phyloP scores from a whole-genome alignment of 1,140 invertebrate species.

The Tetramorium alpestre region DNA sequence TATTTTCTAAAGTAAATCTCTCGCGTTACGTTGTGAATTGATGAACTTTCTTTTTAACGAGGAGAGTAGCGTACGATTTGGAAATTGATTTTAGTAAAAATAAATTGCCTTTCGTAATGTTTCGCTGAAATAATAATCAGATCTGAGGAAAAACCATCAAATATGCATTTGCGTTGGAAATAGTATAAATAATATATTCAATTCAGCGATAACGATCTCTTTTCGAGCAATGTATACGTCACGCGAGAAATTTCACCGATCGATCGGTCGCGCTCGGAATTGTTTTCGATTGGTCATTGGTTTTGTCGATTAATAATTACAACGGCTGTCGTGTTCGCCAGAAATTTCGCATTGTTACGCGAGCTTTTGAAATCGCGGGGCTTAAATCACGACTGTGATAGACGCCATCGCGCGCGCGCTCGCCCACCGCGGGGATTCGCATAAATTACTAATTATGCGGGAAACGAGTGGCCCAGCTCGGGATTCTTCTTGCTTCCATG shows the following conservation, averaged over 20 bases:
- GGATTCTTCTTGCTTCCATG: neutral
- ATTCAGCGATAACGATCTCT: constrained; percentile 3
- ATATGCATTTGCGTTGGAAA: neutral
- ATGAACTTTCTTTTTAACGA: neutral
- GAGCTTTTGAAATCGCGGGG: neutral
- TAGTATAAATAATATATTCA: neutral
- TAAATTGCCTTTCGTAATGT: neutral
- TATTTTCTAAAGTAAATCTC: neutral
- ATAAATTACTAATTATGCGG: constrained; percentile 45
- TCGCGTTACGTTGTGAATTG: neutral
- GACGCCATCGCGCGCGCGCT: neutral
- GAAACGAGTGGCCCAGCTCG: neutral
- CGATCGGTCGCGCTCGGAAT: neutral
- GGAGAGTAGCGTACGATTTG: neutral
- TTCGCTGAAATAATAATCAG: neutral
- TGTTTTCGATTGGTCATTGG: neutral
- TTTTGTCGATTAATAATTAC: constrained; percentile 21
- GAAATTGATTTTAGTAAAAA: neutral
- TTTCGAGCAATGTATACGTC: neutral
- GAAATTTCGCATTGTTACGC: constrained; percentile 19
- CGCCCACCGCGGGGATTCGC: neutral
- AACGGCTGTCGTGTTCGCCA: neutral
- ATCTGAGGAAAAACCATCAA: neutral
- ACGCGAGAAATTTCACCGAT: constrained; percentile 12
- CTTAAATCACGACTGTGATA: neutral